These are phyloP conservation scores for Leptosomus discolor DNA, from an alignment of 2,113 vertebrate genomes.

Conservation along the genomic window DNA sequence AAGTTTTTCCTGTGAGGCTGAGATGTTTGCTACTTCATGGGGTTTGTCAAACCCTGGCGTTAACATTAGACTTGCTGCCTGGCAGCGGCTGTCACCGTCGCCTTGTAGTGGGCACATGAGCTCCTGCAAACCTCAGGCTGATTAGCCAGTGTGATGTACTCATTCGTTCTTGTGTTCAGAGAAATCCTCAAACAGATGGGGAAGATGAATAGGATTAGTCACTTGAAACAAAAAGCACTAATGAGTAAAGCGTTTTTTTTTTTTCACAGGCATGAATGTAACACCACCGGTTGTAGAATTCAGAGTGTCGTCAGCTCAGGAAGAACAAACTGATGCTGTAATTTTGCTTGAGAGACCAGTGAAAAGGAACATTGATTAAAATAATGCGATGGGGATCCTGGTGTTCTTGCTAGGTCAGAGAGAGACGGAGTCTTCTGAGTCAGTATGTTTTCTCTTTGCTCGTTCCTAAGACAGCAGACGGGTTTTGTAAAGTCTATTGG, in stretches of 20 bases:
- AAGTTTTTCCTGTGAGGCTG: not conserved
- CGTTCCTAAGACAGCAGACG: not conserved
- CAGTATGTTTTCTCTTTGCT: not conserved
- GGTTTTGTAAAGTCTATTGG: not conserved
- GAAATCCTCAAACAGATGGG: constrained; percentile 29
- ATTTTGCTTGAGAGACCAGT: not conserved
- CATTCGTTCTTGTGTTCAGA: not conserved
- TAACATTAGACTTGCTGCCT: fast-evolving
- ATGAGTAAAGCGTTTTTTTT: not conserved
- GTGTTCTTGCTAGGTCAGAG: not conserved
- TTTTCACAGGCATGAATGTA: not conserved
- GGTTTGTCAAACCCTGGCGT: no score
- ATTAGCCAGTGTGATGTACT: not conserved
- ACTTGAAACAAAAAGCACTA: constrained; percentile 5
- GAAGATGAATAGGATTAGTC: constrained; percentile 35
- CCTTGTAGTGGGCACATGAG: not conserved
- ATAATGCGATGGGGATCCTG: not conserved
- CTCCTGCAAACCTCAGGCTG: not conserved
- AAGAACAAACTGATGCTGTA: not conserved
- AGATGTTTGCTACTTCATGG: fast-evolving
- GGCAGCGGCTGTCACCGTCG: fast-evolving
- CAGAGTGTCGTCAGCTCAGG: not conserved
- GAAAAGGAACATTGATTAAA: not conserved
- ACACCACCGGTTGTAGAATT: not conserved
- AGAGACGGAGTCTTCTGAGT: not conserved